Percentiles rank a stretch among this genome's conserved stretches.
Conservation (phyloP, 2,113 vertebrate genomes). For the Hiodon alosoides region DNA sequence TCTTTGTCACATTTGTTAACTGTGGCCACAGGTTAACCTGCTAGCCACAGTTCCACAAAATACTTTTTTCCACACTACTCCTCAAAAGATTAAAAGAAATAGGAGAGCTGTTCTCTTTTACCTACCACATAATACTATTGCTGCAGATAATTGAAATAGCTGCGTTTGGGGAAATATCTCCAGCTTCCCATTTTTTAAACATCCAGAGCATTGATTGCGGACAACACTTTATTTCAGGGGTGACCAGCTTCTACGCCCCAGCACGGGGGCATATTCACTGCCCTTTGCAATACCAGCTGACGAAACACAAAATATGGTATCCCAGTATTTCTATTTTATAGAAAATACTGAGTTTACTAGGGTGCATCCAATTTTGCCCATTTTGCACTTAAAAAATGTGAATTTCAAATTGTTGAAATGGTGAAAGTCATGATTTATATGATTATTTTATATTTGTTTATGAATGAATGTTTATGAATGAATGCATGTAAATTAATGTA, state of each 20-base stretch:
- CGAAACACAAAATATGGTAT: background rate
- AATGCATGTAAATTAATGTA: background rate
- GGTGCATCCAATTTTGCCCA: background rate
- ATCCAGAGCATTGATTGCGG: too few species aligned
- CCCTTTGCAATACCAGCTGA: too few species aligned
- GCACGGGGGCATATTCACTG: background rate
- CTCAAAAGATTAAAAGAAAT: too few species aligned
- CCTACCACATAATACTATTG: background rate
- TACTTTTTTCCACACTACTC: too few species aligned
- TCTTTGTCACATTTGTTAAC: too few species aligned
- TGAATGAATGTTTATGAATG: background rate
- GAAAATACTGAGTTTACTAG: background rate
- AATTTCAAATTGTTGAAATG: background rate
- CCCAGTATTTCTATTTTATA: slow-evolving; percentile 1
- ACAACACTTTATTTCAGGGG: background rate
- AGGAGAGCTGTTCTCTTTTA: too few species aligned
- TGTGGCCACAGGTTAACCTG: too few species aligned
- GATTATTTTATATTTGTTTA: background rate
- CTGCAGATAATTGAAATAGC: background rate
- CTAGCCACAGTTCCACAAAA: too few species aligned
- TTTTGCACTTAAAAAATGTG: background rate
- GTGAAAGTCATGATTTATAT: slow-evolving; percentile 17
- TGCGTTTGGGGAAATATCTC: background rate
- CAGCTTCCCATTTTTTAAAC: background rate
- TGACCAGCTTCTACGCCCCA: background rate